Evolutionary conservation across 2,113 vertebrate species (phyloP).

Genomic region (Mola mola): DNA sequence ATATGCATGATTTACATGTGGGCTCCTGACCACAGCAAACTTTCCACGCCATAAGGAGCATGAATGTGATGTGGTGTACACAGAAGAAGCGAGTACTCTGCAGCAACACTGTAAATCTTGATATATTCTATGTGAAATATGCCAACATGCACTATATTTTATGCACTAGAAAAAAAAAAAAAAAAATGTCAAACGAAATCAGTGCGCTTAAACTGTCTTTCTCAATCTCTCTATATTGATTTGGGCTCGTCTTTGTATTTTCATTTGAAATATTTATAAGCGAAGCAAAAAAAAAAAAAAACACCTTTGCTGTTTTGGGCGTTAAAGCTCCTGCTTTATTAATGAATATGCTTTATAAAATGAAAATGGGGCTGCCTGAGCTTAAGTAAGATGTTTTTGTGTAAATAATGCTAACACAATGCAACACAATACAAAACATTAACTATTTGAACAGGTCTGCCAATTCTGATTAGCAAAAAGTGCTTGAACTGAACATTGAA

Average conservation of each 20-base stretch:
- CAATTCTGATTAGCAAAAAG: too few species aligned
- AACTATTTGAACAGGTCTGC: too few species aligned
- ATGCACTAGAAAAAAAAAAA: conserved; percentile 10
- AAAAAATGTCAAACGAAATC: conserved; percentile 27
- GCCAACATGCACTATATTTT: conserved; percentile 9
- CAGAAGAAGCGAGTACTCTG: conserved; percentile 27
- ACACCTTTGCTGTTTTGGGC: conserved; percentile 48
- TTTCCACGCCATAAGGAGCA: conserved; percentile 59
- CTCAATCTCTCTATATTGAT: background rate
- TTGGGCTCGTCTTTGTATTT: conserved; percentile 19
- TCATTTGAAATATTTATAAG: conserved; percentile 70
- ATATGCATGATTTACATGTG: conserved; percentile 76
- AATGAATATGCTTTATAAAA: conserved; percentile 32
- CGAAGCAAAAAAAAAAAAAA: conserved; percentile 55
- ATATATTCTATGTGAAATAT: conserved; percentile 26
- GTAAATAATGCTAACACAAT: too few species aligned
- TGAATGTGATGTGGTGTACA: conserved; percentile 44
- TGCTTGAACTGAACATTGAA: too few species aligned
- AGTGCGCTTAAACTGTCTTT: conserved; percentile 6
- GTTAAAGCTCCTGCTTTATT: conserved; percentile 48
- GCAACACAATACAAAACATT: too few species aligned
- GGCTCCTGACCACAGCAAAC: conserved; percentile 68
- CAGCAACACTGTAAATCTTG: conserved; percentile 39
- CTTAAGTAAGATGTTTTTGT: conserved; percentile 28
- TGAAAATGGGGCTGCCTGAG: conserved; percentile 15